Conservation (phyloP, 23 tunicate genomes). For the Styela clava region DNA sequence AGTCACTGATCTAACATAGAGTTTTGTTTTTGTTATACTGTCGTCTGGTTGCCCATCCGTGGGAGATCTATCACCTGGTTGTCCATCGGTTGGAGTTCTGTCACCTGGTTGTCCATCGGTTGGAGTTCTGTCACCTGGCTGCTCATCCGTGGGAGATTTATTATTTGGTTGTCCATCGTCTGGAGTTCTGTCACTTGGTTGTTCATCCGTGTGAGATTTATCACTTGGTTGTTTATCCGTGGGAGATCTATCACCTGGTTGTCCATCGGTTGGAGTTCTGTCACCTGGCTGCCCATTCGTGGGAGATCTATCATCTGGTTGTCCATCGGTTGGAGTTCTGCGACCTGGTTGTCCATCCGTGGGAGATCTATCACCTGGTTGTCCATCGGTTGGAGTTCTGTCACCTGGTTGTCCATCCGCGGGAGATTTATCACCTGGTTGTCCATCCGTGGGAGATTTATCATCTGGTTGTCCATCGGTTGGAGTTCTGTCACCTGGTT, state of each 20-base stretch:
- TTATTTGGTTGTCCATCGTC: background rate
- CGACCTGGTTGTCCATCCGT: background rate
- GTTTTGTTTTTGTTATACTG: background rate
- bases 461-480: background rate
- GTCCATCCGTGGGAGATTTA: background rate
- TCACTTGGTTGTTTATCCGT: conserved; percentile 16
- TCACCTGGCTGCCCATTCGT: background rate
- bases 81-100: background rate
- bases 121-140: background rate
- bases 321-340: background rate
- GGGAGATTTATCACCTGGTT: background rate
- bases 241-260: background rate
- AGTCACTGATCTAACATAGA: background rate
- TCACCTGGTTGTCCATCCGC: background rate
- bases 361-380: background rate
- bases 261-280: background rate
- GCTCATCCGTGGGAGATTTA: background rate
- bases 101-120: background rate
- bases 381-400: background rate
- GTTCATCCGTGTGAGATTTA: background rate
- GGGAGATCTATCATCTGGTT: background rate
- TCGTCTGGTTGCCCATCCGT: background rate
- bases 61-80: background rate
- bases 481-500: conserved; percentile 8
- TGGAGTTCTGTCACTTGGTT: background rate